Evolutionary conservation across 2,113 vertebrate genomes (phyloP), one percentile per base, ranked within the genome.

Genomic region (Telmatochromis sp.): DNA sequence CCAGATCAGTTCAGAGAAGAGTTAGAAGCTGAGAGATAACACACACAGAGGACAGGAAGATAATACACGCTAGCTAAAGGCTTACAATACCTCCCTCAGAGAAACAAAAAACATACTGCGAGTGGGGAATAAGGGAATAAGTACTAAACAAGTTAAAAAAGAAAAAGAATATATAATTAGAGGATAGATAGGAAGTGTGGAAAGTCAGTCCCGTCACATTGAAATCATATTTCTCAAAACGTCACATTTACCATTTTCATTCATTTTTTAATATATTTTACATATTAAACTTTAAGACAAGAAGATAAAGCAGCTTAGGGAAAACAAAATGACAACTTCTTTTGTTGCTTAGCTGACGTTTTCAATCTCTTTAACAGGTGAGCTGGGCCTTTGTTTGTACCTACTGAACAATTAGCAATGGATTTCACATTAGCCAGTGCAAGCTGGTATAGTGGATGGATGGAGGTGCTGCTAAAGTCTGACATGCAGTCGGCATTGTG

Each of bases 1-100:
- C 97, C 96, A 95, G 96, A 97, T 98, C 98, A 99, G 98, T 98
- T 95, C 97, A 86, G 89, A 91, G 92, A 95, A 97, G 95, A 97
- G 96, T 92, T 94, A 93, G 87, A 90, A 85, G 85, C 68, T 90
- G 90, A 96, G 88, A 95, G 87, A 93, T 82, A 88, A 97, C 93
- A 68, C 60, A 96, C 86, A 7, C 88, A 88, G 79, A 93, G 79
- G 91, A 93, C 85, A 93, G 89, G 85, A 93, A 73, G 86, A 81
- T 93, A 86, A 93, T 70, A 95, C 14, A 92, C 15, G 68, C 23
- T 70, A 31, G 42, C 55, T 85, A 84, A 40, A 87, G 73, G 87
- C 26, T 87, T 75, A 92, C 31, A 91, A 19, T 89, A 58, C 60
- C 54, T 87, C 80, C 81, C 79, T 53, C 10, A 88, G 55, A 87